These are phyloP conservation scores for Pterocles orientalis DNA, from an alignment of 2,113 vertebrate genomes.

Conservation along the genomic window DNA sequence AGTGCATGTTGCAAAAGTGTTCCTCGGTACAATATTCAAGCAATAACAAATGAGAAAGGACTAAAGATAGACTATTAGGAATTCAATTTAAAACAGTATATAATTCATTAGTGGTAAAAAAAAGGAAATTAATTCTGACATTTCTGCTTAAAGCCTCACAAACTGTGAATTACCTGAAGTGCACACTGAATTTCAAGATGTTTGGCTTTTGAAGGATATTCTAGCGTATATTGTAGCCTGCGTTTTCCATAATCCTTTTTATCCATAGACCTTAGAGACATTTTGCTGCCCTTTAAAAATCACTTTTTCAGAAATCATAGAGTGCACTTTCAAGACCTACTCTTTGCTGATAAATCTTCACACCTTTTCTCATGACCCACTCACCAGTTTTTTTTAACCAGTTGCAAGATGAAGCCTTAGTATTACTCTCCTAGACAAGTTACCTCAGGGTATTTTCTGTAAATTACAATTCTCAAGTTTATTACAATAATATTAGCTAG, in stretches of 20 bases:
- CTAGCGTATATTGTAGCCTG: not conserved
- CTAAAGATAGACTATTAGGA: not conserved
- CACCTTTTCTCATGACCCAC: not conserved
- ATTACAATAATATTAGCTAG: not conserved
- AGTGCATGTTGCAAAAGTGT: not conserved
- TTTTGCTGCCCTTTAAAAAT: not conserved
- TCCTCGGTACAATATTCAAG: not conserved
- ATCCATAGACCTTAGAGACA: not conserved
- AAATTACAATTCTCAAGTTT: not conserved
- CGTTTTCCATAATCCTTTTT: not conserved
- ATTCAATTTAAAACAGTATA: not conserved
- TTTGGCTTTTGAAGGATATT: not conserved
- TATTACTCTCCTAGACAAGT: not conserved
- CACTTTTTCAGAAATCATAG: not conserved
- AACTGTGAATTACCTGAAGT: not conserved
- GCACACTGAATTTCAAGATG: not conserved
- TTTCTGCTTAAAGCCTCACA: not conserved
- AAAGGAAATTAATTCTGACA: not conserved
- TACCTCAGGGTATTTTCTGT: not conserved
- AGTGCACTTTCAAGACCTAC: not conserved
- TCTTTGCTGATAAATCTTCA: not conserved
- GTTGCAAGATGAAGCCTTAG: not conserved
- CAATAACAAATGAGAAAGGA: not conserved
- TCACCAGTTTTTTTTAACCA: not conserved
- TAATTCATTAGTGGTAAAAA: not conserved